Base-by-base conservation (phyloP, 2,888 invertebrate species). In the Allophyes oxyacanthae region DNA sequence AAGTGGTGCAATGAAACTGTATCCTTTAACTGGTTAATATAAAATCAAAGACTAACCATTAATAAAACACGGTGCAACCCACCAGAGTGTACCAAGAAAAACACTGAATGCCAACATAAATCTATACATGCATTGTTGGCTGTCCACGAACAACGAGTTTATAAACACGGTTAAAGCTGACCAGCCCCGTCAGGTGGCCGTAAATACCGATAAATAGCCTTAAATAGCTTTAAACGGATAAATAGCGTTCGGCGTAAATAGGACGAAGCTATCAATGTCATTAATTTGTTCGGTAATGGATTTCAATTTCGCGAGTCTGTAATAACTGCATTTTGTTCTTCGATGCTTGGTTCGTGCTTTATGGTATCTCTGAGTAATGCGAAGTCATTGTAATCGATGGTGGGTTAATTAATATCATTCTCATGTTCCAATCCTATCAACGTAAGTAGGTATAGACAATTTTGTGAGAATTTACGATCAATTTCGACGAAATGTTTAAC, bases 41-140 rank as follows among this genome's bases (percentile, higher is more conserved):
- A 9, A 46, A 40, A 6, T 10, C 20, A n/a, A 30, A 5, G 36
- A 25, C 37, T 32, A 41, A 28, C 55, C n/a, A 45, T 40, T 48
- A 28, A 6, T 28, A 8, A 28, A 28, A 2, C 28, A 56, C 33
- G 37, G 81, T 77, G 64, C 51, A 62, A 78, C 72, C 59, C 55
- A 67, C 46, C 79, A 50, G 59, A 74, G 77, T 60, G 72, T 87
- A 87, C 87, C 78, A 72, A 85, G 89, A 88, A 88, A 87, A 87
- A 82, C 84, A 83, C 75, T 88, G 72, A 88, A 89, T 83, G 82
- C 79, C 70, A 55, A 55, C 87, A 85, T 89, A 88, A 87, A 89
- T 87, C 82, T 79, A 80, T 72, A 73, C 76, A 54, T 41, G 71
- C 76, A 84, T 88, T 88, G 87, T 86, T 58, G 64, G 56, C 51